A percentile compares a stretch with the other conserved stretches of the same genome.
Conservation (phyloP, 2,888 invertebrate species). For the Oscheius sp. region DNA sequence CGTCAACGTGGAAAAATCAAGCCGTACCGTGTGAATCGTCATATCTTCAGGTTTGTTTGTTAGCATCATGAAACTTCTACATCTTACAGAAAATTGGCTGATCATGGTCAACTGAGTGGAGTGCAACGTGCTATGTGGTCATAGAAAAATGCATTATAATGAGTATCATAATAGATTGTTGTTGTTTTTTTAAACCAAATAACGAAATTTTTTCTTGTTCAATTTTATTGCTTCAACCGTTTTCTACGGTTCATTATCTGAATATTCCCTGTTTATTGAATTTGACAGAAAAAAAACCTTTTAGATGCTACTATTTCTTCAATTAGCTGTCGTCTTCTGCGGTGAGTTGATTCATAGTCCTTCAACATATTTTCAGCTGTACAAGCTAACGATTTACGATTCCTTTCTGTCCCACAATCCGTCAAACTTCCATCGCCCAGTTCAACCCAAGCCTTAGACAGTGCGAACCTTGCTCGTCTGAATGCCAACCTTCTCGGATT, state of each 20-base stretch:
- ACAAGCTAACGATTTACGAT: constrained; percentile 42
- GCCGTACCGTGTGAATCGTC: constrained; percentile 84
- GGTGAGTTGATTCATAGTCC: not conserved
- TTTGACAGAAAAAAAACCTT: not conserved
- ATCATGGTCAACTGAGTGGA: constrained; percentile 91
- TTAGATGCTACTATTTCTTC: constrained; percentile 19
- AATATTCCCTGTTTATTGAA: not conserved
- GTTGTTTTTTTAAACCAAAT: not conserved
- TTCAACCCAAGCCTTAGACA: constrained; percentile 37
- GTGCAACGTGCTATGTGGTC: constrained; percentile 93
- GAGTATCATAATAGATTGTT: not conserved
- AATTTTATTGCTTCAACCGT: not conserved
- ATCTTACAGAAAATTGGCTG: constrained; percentile 83
- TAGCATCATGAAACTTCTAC: constrained; percentile 1
- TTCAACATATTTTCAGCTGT: constrained; percentile 10
- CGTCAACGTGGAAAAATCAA: constrained; percentile 83
- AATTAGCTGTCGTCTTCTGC: constrained; percentile 37
- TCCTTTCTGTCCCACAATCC: constrained; percentile 44
- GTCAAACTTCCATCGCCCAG: constrained; percentile 45
- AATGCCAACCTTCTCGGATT: constrained; percentile 55
- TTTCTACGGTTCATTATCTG: not conserved
- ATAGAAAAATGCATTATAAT: not conserved
- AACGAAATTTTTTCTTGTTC: not conserved
- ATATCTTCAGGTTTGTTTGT: constrained; percentile 46
- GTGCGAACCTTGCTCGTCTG: constrained; percentile 44